Conservation (phyloP, 1,140 invertebrate genomes). For the Odontomachus brunneus region DNA sequence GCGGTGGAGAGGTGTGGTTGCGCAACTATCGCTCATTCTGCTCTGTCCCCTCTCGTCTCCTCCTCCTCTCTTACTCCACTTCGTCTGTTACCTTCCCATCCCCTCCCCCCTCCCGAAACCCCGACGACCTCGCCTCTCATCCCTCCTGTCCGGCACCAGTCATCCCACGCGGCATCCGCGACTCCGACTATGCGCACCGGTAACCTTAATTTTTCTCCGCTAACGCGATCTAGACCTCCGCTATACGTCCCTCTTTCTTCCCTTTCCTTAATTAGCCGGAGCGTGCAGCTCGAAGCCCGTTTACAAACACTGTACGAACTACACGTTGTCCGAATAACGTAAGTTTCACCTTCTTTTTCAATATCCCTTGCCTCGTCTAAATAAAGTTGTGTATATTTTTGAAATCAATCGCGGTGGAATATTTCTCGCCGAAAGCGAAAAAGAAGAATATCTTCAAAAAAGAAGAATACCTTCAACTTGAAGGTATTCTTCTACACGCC, state of each 20-base stretch:
- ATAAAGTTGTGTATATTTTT: too few relatives aligned
- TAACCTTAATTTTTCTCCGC: conserved; percentile 64
- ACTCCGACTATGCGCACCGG: conserved; percentile 33
- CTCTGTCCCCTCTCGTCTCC: conserved; percentile 59
- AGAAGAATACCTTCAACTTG: too few relatives aligned
- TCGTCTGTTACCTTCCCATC: background rate
- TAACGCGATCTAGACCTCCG: background rate
- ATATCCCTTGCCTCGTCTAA: too few relatives aligned
- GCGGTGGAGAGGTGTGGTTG: conserved; percentile 74
- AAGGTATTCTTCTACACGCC: too few relatives aligned
- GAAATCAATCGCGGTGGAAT: too few relatives aligned
- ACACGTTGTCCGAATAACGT: background rate
- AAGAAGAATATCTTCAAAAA: too few relatives aligned
- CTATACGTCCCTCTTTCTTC: background rate
- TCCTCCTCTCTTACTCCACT: conserved; percentile 35
- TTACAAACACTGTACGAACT: too few relatives aligned
- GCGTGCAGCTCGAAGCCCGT: background rate
- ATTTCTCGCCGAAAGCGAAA: too few relatives aligned
- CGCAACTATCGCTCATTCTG: conserved; percentile 78
- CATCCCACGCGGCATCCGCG: conserved; percentile 25
- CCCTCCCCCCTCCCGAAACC: conserved; percentile 23
- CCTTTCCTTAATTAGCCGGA: background rate
- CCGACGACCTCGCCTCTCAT: conserved; percentile 23
- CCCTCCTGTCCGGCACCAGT: background rate
- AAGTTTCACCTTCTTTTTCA: too few relatives aligned